These are phyloP conservation scores for Drosophila elegans DNA, from an alignment of 1,140 invertebrate species.

Conservation along the genomic window DNA sequence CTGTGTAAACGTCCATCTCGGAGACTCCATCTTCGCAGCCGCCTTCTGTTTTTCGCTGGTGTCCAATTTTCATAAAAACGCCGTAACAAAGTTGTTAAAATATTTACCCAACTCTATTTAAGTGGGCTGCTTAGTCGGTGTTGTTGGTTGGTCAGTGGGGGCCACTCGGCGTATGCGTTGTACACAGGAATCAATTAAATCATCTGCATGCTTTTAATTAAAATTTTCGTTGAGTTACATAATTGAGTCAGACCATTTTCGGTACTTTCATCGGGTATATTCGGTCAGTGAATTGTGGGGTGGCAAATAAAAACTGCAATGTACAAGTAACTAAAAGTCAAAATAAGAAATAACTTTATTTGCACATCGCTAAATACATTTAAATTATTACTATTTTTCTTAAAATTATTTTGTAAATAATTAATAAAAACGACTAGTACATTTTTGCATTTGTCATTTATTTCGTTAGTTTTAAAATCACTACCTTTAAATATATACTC, in stretches of 20 bases:
- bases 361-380: too few relatives aligned
- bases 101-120: slow-evolving; percentile 60
- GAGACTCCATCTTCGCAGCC: slow-evolving; percentile 3
- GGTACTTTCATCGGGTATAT: slow-evolving; percentile 19
- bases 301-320: too few relatives aligned
- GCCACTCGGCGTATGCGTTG: slow-evolving; percentile 45
- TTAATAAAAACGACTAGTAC: too few relatives aligned
- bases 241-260: slow-evolving; percentile 68
- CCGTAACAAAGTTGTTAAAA: slow-evolving; percentile 76
- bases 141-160: slow-evolving; percentile 29
- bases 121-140: slow-evolving; percentile 44
- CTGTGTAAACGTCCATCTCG: slow-evolving; percentile 68
- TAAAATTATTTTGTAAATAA: too few relatives aligned
- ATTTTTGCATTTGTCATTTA: not conserved
- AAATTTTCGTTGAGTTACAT: slow-evolving; percentile 67
- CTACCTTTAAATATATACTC: too few relatives aligned
- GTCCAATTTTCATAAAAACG: slow-evolving; percentile 69
- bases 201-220: slow-evolving; percentile 75
- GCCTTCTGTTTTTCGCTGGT: slow-evolving; percentile 14
- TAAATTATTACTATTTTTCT: too few relatives aligned
- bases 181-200: slow-evolving; percentile 71
- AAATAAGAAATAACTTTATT: too few relatives aligned
- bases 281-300: not conserved
- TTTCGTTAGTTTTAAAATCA: too few relatives aligned
- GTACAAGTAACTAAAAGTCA: too few relatives aligned